These are phyloP conservation scores for Cettia cetti DNA, from an alignment of 2,113 vertebrate species.

Conservation along the genomic window DNA sequence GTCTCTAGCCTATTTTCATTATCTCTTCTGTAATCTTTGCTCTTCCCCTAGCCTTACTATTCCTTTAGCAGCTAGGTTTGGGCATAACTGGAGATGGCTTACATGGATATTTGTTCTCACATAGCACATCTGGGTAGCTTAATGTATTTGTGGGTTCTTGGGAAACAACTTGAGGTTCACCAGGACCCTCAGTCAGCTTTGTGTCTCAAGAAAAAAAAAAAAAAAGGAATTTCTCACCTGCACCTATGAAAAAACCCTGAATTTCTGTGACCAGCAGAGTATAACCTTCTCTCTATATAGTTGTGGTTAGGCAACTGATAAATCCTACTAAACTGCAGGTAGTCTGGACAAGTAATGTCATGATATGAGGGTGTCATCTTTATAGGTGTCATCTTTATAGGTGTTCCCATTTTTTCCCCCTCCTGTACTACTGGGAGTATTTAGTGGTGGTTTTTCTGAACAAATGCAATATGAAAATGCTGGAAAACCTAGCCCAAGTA, in stretches of 20 bases:
- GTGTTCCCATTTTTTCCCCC: accelerated
- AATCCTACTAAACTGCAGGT: neutral
- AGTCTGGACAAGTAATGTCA: neutral
- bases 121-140: neutral
- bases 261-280: neutral
- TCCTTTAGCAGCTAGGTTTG: neutral
- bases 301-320: neutral
- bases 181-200: neutral
- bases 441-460: neutral
- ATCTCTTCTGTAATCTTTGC: neutral
- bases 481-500: neutral
- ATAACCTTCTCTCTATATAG: no score
- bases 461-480: neutral
- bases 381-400: neutral
- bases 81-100: neutral
- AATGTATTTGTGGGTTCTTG: neutral
- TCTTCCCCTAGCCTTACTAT: neutral
- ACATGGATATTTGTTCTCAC: neutral
- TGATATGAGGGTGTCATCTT: neutral
- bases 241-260: neutral
- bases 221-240: neutral
- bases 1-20: neutral
- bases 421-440: neutral
- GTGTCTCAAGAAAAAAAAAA: neutral
- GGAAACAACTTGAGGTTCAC: neutral